A percentile compares a stretch with the other conserved stretches of the same genome.
phyloP scores from a whole-genome alignment of 2,113 vertebrate genomes.

The Clarias gariepinus region DNA sequence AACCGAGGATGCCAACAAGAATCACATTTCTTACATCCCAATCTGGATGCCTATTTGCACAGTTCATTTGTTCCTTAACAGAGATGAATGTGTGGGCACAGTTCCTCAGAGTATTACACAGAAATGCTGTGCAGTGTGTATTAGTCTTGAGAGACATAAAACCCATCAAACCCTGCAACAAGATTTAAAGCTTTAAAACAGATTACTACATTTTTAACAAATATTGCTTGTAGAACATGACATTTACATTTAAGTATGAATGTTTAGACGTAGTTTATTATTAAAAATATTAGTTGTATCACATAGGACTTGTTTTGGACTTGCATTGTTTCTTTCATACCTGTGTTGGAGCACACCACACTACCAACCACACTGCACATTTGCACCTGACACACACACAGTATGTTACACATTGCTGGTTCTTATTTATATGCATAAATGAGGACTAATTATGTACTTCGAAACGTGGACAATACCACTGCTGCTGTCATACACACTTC shows the following conservation, averaged over 20 bases:
- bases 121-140: not conserved
- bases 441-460: no score
- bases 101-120: slow-evolving; percentile 34
- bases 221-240: no score
- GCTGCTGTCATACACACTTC: no score
- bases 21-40: slow-evolving; percentile 43
- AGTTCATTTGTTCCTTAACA: slow-evolving; percentile 66
- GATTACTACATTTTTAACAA: not conserved
- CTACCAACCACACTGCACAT: no score
- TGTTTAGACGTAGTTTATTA: not conserved
- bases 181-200: not conserved
- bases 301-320: no score
- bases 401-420: no score
- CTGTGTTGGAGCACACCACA: no score
- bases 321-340: no score
- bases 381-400: no score
- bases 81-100: slow-evolving; percentile 57
- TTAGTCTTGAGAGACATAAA: slow-evolving; percentile 26
- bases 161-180: not conserved
- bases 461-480: no score
- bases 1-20: slow-evolving; percentile 7
- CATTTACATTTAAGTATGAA: not conserved
- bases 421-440: no score
- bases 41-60: slow-evolving; percentile 44
- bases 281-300: not conserved